These are phyloP conservation scores for Nannospalax galili DNA, from an alignment of 2,113 vertebrate species.

Conservation along the genomic window DNA sequence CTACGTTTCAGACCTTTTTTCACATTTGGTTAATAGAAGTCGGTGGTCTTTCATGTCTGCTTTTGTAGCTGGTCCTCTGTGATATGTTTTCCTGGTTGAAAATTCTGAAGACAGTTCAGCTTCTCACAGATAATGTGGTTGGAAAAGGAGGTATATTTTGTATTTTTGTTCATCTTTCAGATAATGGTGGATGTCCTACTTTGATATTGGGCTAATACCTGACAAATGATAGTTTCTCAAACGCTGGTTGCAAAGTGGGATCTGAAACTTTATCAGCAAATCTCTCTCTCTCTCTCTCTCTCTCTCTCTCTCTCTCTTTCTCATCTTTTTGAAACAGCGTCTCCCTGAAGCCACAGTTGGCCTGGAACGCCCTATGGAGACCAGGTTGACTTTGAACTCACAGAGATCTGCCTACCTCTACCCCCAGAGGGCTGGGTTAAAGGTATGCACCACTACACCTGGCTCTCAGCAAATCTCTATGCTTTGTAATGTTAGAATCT, in stretches of 20 bases:
- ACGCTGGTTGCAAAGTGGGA: background rate
- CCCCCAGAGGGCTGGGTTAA: too few species aligned
- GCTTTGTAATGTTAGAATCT: background rate
- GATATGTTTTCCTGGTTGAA: background rate
- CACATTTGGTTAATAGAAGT: slow-evolving; percentile 15
- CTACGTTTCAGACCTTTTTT: background rate
- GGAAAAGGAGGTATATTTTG: background rate
- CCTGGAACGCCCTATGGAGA: too few species aligned
- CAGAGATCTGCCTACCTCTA: too few species aligned
- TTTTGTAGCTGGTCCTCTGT: background rate
- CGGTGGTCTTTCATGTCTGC: background rate
- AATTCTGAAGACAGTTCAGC: background rate
- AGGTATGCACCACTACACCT: too few species aligned
- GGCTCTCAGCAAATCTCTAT: background rate
- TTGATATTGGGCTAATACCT: background rate
- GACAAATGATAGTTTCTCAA: background rate
- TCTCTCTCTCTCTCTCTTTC: too few species aligned
- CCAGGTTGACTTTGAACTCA: too few species aligned
- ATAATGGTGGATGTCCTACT: background rate
- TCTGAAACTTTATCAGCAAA: background rate
- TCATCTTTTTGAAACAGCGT: too few species aligned
- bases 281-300: too few species aligned
- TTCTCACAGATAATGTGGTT: background rate
- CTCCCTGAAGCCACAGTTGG: too few species aligned
- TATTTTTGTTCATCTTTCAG: background rate